Base-by-base conservation (phyloP, 2,113 vertebrate genomes). In the Electrona antarctica region DNA sequence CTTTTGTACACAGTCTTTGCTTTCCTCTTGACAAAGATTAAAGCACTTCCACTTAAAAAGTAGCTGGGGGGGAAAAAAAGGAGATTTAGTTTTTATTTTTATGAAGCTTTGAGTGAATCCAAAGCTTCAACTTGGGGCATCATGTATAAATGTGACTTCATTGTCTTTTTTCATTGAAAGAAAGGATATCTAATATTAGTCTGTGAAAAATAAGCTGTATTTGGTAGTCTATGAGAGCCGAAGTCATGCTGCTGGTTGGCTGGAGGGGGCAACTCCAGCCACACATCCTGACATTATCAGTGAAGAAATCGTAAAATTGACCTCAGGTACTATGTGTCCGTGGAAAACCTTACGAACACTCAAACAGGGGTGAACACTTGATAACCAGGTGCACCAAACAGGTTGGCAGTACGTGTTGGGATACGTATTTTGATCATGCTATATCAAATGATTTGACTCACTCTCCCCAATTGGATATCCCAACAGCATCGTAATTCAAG, bases 1-100 rank as follows among this genome's bases (percentile, higher is more conserved):
- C 90, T 92, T 93, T 91, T 93, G 83, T 88, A 89, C 89, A 92
- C 60, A 61, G 84, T 81, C 85, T 84, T 90, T 87, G 84, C 87
- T 88, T 85, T 91, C 78, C 78, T 82, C 64, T 73, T 77, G 66
- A 75, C 41, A 85, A 78, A 74, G 71, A 83, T 50, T 71, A 67
- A 84, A 85, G 79, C 73, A 79, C 77, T 77, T 78, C 71, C 86
- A 87, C 50, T 60, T 64, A 77, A 63, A 73, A 67, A 77, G 78
- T 59, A 82, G 76, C 79, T 72, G 78, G 79, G 82, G 82, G 77
- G 83, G 71, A 46, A 61, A 46, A 74, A 82, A 77, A 67, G 21
- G 21, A 21, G 63, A 70, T 75, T 82, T 87, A 77, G 1, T 4
- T 41, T 2, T 41, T 41, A 41, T 41, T 86, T 80, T 76, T 87